A percentile compares a stretch with the other conserved stretches of the same genome.
These are phyloP conservation scores for Chironex yamaguchii DNA, from an alignment of 30 jellyfish, hydroid and myxozoan species.

Conservation along the genomic window DNA sequence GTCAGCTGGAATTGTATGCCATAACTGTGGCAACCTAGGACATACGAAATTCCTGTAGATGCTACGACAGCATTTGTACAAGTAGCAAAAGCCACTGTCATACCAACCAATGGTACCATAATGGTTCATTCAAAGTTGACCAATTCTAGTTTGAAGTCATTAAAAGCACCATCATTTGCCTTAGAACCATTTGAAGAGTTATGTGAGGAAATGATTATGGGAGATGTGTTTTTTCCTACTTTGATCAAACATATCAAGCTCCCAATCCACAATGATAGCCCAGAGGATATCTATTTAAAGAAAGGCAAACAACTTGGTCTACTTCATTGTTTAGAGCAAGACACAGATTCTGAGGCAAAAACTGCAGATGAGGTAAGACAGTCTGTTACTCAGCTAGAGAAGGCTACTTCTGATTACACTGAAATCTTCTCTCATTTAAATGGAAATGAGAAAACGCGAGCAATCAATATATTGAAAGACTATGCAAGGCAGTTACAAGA, in stretches of 20 bases:
- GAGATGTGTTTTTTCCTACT: slow-evolving; percentile 4
- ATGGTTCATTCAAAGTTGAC: slow-evolving; percentile 2
- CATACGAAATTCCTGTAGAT: neutral
- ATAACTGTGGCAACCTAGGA: neutral
- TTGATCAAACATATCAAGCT: neutral
- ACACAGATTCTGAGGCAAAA: neutral
- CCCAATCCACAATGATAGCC: neutral
- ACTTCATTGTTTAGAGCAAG: neutral
- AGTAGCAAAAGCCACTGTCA: slow-evolving; percentile 4
- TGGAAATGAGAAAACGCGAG: neutral
- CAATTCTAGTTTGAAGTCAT: neutral
- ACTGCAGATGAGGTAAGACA: neutral
- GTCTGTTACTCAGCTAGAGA: neutral
- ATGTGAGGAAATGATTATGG: neutral
- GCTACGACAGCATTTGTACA: neutral
- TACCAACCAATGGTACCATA: neutral
- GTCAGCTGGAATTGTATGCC: neutral
- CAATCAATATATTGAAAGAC: neutral
- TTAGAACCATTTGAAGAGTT: neutral
- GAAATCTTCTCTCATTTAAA: neutral
- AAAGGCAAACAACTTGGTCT: neutral
- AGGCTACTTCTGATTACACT: neutral
- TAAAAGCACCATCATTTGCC: neutral
- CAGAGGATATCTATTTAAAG: neutral
- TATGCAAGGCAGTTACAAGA: neutral